Base-by-base conservation (phyloP, 2,888 invertebrate species). In the Athalia circularis region DNA sequence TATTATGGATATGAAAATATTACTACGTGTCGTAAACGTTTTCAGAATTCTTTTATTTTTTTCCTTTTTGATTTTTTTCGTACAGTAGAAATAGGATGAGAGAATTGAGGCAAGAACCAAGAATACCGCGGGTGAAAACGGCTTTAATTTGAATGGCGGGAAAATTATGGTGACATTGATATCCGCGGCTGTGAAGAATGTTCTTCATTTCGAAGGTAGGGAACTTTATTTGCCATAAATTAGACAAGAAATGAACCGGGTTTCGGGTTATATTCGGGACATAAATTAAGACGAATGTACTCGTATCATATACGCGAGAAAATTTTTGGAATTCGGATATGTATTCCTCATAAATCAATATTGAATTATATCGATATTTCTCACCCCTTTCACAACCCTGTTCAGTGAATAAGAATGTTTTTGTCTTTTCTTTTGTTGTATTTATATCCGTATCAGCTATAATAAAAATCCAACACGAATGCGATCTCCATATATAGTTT, bases 91-190 rank as follows among this genome's bases (percentile, higher is more conserved):
- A 75, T 57, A 48, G n/a, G 65, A 59, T 65, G 52, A 59, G 13
- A 43, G 54, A 47, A 13, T 68, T 68, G 57, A 3, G 8, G 29
- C 29, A 29, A 29, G 29, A 29, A 29, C 1, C 29, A 29, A 29
- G 29, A 29, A 29, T 29, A 29, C 29, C 29, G 29, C 29, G 70
- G 45, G 70, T 72, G 75, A 52, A 65, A 75, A 52, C 61, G 74
- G 74, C 59, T 81, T 78, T 81, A 80, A 79, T 81, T 81, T 80
- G 79, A 81, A 81, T 81, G 77, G 77, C 64, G 78, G 70, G 78
- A 65, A 74, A 82, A 80, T 82, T 81, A 77, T 79, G 79, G 78
- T 77, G 72, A 79, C 79, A 78, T 80, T 81, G 81, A 81, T 77
- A 79, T 70, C 70, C 65, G 29, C 75, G 70, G 70, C 75, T 78